Evolutionary conservation across 92 coral and sea anemone species (phyloP).

Genomic region (Epizoanthus ramosus): DNA sequence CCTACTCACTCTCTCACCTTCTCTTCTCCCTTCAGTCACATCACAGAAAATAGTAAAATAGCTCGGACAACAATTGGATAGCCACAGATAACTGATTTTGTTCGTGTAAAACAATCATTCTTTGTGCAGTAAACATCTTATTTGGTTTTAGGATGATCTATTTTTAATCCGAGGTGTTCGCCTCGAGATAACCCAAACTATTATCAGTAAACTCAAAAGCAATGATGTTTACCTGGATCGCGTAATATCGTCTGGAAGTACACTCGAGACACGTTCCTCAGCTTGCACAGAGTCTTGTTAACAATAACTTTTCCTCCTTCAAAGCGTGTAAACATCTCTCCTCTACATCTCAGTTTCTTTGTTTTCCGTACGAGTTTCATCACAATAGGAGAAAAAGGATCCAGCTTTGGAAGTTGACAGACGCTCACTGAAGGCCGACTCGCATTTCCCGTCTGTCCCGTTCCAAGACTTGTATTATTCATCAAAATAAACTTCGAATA

Average conservation of each 20-base stretch:
- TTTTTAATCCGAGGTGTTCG: too few relatives aligned
- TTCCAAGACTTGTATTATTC: background rate
- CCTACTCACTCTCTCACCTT: too few relatives aligned
- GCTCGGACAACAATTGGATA: too few relatives aligned
- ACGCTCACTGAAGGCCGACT: background rate
- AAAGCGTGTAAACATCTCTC: background rate
- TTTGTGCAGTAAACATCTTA: too few relatives aligned
- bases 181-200: too few relatives aligned
- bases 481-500: background rate
- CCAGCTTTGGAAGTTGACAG: constrained; percentile 30
- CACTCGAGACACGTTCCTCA: constrained; percentile 14
- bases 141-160: too few relatives aligned
- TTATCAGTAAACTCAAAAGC: too few relatives aligned
- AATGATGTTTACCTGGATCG: constrained; percentile 2
- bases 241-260: constrained; percentile 39
- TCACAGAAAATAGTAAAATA: too few relatives aligned
- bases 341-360: background rate
- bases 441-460: background rate
- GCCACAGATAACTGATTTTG: too few relatives aligned
- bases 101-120: too few relatives aligned
- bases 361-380: constrained; percentile 37
- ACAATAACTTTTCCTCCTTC: constrained; percentile 1
- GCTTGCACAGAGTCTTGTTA: constrained; percentile 21
- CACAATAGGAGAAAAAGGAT: constrained; percentile 31
- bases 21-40: too few relatives aligned